Evolutionary conservation across 2,797 vertebrate species (phyloP).

Genomic region (Taenioides sp.): DNA sequence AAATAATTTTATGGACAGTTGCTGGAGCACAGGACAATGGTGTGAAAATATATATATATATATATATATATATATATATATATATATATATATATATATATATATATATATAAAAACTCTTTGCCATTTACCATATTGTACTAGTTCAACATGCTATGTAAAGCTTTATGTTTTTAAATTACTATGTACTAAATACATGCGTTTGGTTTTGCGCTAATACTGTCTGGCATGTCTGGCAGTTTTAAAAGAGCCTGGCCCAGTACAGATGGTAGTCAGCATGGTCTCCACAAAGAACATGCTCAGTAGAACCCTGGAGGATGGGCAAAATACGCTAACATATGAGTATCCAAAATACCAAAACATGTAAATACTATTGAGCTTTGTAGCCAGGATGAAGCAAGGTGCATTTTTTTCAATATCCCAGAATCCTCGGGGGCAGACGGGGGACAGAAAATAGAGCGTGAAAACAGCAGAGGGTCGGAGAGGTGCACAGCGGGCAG

Average conservation of each 20-base stretch:
- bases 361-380: constrained; percentile 39
- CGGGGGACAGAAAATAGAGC: constrained; percentile 55
- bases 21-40: too few species aligned
- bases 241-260: constrained; percentile 27
- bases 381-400: constrained; percentile 38
- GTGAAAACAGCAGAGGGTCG: constrained; percentile 46
- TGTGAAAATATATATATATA: too few species aligned
- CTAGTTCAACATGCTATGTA: neutral
- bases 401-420: constrained; percentile 23
- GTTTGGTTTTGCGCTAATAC: neutral
- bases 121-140: neutral
- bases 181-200: neutral
- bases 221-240: neutral
- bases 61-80: too few species aligned
- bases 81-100: too few species aligned
- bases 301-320: constrained; percentile 41
- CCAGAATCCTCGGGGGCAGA: constrained; percentile 32
- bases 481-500: constrained; percentile 43
- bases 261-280: constrained; percentile 68
- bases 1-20: too few species aligned
- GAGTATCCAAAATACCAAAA: constrained; percentile 28
- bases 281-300: constrained; percentile 49
- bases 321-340: constrained; percentile 5
- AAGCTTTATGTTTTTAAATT: neutral
- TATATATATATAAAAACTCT: too few species aligned